Conservation (phyloP, 2,797 vertebrate genomes). For the Gallirallus australis region DNA sequence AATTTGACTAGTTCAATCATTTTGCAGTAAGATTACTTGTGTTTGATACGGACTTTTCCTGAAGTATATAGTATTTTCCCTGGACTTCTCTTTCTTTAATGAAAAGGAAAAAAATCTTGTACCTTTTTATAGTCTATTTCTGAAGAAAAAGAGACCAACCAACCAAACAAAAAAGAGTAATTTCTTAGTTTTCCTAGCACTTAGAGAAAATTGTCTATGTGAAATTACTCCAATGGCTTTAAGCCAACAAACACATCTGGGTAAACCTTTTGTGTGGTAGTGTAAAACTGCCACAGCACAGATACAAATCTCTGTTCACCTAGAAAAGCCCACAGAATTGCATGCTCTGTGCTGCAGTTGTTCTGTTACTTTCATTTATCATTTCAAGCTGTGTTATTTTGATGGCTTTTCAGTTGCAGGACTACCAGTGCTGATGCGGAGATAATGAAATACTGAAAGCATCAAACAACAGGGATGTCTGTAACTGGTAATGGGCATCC, state of each 20-base stretch:
- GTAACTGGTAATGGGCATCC: conserved; percentile 91
- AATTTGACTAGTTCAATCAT: not conserved
- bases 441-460: conserved; percentile 95
- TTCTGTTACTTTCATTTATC: conserved; percentile 78
- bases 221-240: not conserved
- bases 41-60: not conserved
- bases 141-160: not conserved
- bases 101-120: not conserved
- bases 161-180: not conserved
- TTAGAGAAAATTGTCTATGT: not conserved
- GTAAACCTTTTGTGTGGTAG: conserved; percentile 4
- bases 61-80: not conserved
- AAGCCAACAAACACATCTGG: not conserved
- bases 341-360: conserved; percentile 56
- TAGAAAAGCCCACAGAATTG: conserved; percentile 47
- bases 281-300: conserved; percentile 20
- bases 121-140: not conserved
- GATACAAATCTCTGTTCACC: conserved; percentile 46
- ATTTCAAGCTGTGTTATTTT: conserved; percentile 82
- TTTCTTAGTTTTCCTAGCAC: not conserved
- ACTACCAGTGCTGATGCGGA: conserved; percentile 87
- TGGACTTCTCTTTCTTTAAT: not conserved
- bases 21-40: not conserved
- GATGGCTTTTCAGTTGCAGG: conserved; percentile 79
- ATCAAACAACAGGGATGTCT: conserved; percentile 87